Conservation (phyloP, 2,797 vertebrate species). For the Danionella dracula region DNA sequence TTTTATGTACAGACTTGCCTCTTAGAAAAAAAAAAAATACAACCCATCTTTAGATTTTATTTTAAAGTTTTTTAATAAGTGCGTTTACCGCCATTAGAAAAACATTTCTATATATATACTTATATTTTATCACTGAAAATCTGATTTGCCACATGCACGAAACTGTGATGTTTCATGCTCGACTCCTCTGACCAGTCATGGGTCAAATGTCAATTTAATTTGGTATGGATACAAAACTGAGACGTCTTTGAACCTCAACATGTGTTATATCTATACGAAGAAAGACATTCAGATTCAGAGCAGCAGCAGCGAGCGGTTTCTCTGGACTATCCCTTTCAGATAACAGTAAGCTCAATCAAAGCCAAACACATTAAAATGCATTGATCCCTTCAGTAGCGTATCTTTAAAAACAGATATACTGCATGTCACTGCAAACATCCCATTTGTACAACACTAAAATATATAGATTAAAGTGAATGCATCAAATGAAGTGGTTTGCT, state of each 20-base stretch:
- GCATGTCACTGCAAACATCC: conserved; percentile 52
- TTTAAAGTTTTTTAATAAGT: too few species aligned
- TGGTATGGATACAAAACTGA: not conserved
- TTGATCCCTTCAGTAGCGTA: conserved; percentile 62
- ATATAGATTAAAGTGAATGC: conserved; percentile 65
- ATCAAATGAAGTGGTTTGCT: conserved; percentile 75
- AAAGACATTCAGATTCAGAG: not conserved
- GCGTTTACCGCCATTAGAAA: too few species aligned
- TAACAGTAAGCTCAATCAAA: conserved; percentile 49
- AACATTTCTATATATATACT: too few species aligned
- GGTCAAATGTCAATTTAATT: too few species aligned
- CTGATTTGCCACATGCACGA: too few species aligned
- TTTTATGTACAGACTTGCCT: too few species aligned
- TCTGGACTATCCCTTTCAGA: conserved; percentile 22
- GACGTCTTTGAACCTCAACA: not conserved
- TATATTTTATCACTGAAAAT: too few species aligned
- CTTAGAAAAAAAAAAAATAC: too few species aligned
- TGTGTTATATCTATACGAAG: not conserved
- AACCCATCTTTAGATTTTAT: too few species aligned
- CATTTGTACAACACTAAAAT: conserved; percentile 62
- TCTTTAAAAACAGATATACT: conserved; percentile 57
- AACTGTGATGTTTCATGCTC: too few species aligned
- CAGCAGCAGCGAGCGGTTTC: not conserved
- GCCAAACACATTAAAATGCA: conserved; percentile 64
- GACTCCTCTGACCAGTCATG: too few species aligned